Conservation (phyloP, 2,888 invertebrate species). For the Caenorhabditis sp. region DNA sequence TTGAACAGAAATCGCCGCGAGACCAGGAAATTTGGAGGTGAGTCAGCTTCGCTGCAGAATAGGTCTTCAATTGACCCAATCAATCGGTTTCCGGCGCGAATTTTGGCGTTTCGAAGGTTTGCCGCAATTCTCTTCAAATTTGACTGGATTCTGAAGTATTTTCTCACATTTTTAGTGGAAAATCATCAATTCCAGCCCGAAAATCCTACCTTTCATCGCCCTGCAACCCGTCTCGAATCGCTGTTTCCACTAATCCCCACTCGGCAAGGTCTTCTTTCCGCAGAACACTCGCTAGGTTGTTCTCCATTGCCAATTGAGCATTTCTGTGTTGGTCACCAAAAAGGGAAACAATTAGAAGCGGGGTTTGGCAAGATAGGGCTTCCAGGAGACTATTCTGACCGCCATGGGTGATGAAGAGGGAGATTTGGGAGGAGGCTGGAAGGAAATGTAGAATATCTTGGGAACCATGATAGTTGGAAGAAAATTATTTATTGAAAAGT, state of each 20-base stretch:
- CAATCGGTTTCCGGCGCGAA: slow-evolving; percentile 21
- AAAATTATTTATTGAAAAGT: too few species aligned
- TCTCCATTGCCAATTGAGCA: slow-evolving; percentile 35
- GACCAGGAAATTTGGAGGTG: slow-evolving; percentile 34
- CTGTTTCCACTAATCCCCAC: slow-evolving; percentile 15
- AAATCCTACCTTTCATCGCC: slow-evolving; percentile 28
- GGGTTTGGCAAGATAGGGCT: slow-evolving; percentile 31
- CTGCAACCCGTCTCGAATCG: slow-evolving; percentile 17
- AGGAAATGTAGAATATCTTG: not conserved
- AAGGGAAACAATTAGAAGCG: slow-evolving; percentile 29
- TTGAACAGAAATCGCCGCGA: slow-evolving; percentile 11
- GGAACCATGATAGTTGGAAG: not conserved
- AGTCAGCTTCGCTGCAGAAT: not conserved
- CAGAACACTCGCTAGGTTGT: slow-evolving; percentile 21
- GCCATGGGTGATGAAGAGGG: slow-evolving; percentile 60
- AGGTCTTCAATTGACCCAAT: slow-evolving; percentile 31
- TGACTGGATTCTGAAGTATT: slow-evolving; percentile 15
- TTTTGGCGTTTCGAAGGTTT: slow-evolving; percentile 30
- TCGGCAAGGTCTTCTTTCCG: slow-evolving; percentile 32
- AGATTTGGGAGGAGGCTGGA: slow-evolving; percentile 48
- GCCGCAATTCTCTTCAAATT: slow-evolving; percentile 19
- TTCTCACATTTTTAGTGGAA: too few species aligned
- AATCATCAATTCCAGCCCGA: too few species aligned
- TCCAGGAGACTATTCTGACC: slow-evolving; percentile 66
- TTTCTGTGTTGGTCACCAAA: slow-evolving; percentile 49